Evolutionary conservation across 1,140 invertebrate species (phyloP).

Genomic region (Leptinotarsa defecta): DNA sequence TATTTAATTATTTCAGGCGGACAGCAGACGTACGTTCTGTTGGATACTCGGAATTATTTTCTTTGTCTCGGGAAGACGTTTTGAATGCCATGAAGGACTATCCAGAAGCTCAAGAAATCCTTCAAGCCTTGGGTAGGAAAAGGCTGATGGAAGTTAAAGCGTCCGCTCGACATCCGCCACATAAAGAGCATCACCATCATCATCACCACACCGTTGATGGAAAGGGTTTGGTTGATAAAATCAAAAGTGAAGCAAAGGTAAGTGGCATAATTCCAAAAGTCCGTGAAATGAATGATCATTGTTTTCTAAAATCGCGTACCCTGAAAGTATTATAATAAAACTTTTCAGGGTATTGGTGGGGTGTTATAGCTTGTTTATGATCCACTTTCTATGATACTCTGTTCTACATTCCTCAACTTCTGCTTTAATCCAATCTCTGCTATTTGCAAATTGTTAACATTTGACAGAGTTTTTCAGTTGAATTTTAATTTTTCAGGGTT

Average conservation of each 20-base stretch:
- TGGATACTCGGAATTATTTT: conserved; percentile 94
- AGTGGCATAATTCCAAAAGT: conserved; percentile 14
- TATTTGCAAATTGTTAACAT: no score
- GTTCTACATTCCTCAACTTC: no score
- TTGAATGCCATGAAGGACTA: conserved; percentile 94
- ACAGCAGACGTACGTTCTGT: conserved; percentile 95
- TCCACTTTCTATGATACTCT: no score
- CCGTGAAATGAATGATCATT: no score
- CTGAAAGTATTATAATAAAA: no score
- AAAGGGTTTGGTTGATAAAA: conserved; percentile 78
- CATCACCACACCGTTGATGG: conserved; percentile 32
- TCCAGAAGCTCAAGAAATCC: conserved; percentile 92
- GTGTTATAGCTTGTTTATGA: no score
- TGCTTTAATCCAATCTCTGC: no score
- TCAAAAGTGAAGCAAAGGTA: conserved; percentile 82
- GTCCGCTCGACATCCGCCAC: conserved; percentile 55
- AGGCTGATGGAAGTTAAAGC: conserved; percentile 80
- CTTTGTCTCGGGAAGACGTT: conserved; percentile 92
- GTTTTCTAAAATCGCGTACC: no score
- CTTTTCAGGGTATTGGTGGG: no score
- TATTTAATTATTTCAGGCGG: conserved; percentile 65
- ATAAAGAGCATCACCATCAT: conserved; percentile 46
- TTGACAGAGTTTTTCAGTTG: no score
- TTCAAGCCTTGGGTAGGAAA: conserved; percentile 84
- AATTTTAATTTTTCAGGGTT: conserved; percentile 52